These are phyloP conservation scores for Gobius niger DNA, from an alignment of 2,113 vertebrate species.

Conservation along the genomic window DNA sequence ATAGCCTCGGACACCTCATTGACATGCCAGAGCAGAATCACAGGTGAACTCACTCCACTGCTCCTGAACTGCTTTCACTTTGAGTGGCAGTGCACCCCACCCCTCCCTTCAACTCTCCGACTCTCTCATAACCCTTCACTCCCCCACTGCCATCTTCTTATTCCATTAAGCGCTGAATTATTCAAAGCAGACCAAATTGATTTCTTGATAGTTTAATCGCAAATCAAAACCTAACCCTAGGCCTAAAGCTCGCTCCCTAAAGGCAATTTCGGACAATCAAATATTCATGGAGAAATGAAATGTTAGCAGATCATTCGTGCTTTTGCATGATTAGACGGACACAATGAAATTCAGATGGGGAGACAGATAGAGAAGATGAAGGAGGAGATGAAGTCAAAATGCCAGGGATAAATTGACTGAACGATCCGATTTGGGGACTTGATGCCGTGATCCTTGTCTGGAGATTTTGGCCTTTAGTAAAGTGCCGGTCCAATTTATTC, in stretches of 20 bases:
- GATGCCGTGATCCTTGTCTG: slow-evolving; percentile 31
- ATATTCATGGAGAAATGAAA: slow-evolving; percentile 77
- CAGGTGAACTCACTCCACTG: slow-evolving; percentile 39
- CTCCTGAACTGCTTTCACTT: slow-evolving; percentile 39
- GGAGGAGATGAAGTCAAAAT: slow-evolving; percentile 48
- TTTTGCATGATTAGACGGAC: slow-evolving; percentile 66
- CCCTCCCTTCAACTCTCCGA: slow-evolving; percentile 13
- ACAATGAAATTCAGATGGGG: slow-evolving; percentile 66
- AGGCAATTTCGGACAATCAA: slow-evolving; percentile 75
- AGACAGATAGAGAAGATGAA: slow-evolving; percentile 23
- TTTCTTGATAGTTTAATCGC: slow-evolving; percentile 79
- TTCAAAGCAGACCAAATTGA: slow-evolving; percentile 78
- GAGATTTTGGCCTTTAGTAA: slow-evolving; percentile 1
- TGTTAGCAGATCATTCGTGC: slow-evolving; percentile 75
- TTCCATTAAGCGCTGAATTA: slow-evolving; percentile 78
- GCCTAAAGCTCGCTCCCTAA: slow-evolving; percentile 60
- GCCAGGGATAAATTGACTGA: slow-evolving; percentile 52
- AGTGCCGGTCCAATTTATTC: slow-evolving; percentile 30
- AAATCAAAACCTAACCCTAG: slow-evolving; percentile 72
- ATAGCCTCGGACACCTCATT: slow-evolving; percentile 31
- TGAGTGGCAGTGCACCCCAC: slow-evolving; percentile 16
- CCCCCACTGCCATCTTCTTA: slow-evolving; percentile 63
- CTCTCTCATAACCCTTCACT: slow-evolving; percentile 59
- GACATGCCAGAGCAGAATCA: slow-evolving; percentile 28
- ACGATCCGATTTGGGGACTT: slow-evolving; percentile 55